Evolutionary conservation across 2,888 invertebrate genomes (phyloP).

Genomic region (Tryphoninae sp.): DNA sequence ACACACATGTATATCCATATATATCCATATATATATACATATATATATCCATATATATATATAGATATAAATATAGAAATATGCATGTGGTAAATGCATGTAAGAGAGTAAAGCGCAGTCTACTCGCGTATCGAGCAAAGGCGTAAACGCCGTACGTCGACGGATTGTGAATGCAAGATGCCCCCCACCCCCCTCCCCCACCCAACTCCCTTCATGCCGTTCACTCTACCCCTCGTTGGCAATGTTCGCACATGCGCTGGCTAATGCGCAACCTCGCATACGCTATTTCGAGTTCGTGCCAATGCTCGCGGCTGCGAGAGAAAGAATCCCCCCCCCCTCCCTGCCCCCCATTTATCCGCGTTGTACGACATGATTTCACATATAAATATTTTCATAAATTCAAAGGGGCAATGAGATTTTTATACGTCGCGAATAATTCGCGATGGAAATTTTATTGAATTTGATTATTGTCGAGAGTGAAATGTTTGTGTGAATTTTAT

Average conservation of each 20-base stretch:
- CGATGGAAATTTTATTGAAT: not conserved
- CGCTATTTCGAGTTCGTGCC: slow-evolving; percentile 51
- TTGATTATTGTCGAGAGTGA: not conserved
- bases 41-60: not conserved
- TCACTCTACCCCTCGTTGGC: not conserved
- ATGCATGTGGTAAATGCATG: not conserved
- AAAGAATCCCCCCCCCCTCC: not conserved
- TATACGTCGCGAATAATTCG: not conserved
- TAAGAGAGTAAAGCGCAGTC: slow-evolving; percentile 43
- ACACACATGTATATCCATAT: not conserved
- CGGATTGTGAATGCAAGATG: slow-evolving; percentile 55
- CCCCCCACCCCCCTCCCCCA: slow-evolving; percentile 6
- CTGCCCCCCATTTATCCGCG: not conserved
- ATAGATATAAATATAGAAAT: not conserved
- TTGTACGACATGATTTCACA: slow-evolving; percentile 28
- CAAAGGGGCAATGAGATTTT: slow-evolving; percentile 9
- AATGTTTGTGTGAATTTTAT: too few species aligned
- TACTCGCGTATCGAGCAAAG: slow-evolving; percentile 56
- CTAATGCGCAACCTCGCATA: slow-evolving; percentile 48
- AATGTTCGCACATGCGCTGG: slow-evolving; percentile 4
- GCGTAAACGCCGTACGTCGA: slow-evolving; percentile 55
- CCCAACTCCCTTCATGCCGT: not conserved
- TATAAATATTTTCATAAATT: slow-evolving; percentile 43
- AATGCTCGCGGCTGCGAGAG: slow-evolving; percentile 37
- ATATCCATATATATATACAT: not conserved